Evolutionary conservation across 2,113 vertebrate genomes (phyloP).

Genomic region (Gila orcuttii): DNA sequence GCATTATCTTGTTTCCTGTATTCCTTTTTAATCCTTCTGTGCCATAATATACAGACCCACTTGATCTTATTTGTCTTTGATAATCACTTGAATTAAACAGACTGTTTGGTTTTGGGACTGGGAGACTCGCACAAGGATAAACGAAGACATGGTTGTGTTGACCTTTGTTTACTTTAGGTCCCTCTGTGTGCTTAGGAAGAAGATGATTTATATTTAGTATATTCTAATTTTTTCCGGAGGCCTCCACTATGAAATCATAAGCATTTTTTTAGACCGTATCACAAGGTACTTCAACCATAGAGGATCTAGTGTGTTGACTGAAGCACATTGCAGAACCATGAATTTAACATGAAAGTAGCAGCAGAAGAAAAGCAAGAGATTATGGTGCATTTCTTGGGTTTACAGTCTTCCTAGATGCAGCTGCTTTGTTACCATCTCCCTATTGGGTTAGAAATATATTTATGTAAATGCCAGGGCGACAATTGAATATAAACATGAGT

Average conservation of each 20-base stretch:
- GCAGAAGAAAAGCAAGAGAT: slow-evolving; percentile 48
- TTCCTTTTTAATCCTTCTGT: slow-evolving; percentile 47
- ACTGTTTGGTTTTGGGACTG: slow-evolving; percentile 51
- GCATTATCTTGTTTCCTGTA: slow-evolving; percentile 38
- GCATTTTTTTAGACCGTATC: slow-evolving; percentile 49
- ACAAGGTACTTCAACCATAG: slow-evolving; percentile 40
- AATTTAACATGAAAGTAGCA: slow-evolving; percentile 70
- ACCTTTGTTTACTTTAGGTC: slow-evolving; percentile 51
- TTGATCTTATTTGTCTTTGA: slow-evolving; percentile 58
- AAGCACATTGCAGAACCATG: slow-evolving; percentile 59
- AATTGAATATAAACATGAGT: slow-evolving; percentile 64
- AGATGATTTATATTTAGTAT: slow-evolving; percentile 20
- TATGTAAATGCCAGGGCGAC: slow-evolving; percentile 65
- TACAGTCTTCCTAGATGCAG: slow-evolving; percentile 60
- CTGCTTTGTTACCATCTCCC: slow-evolving; percentile 65
- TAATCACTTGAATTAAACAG: slow-evolving; percentile 55
- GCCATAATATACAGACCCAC: slow-evolving; percentile 44
- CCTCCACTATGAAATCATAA: slow-evolving; percentile 55
- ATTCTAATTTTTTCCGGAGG: slow-evolving; percentile 51
- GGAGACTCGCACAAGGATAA: slow-evolving; percentile 29
- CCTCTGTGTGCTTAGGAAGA: slow-evolving; percentile 20
- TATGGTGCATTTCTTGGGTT: slow-evolving; percentile 61
- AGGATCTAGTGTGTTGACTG: slow-evolving; percentile 50
- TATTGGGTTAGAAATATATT: slow-evolving; percentile 63
- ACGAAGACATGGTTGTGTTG: slow-evolving; percentile 33